Evolutionary conservation across 2,888 invertebrate genomes (phyloP), one percentile per base, ranked within the genome.

Genomic region (Mermis nigrescens): DNA sequence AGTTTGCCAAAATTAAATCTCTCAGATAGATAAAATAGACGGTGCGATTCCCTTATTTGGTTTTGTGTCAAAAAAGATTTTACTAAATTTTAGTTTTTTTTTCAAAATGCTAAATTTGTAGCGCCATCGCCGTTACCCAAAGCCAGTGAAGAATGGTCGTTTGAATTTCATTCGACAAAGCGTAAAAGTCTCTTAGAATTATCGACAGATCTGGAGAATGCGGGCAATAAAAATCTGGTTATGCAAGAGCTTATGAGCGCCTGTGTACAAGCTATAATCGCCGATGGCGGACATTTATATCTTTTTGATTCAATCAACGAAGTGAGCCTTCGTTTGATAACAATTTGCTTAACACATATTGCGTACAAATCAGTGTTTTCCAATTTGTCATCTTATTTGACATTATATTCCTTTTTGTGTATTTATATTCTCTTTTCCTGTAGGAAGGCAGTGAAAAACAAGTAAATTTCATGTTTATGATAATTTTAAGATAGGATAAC

Each of bases 161-260:
- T 26, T 27, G 31, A 52, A 3, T 58, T 38, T 57, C 81, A 81
- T 67, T 80, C 80, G 1, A 81, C 81, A 70, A 82, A 82, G 70
- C 75, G 81, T 57, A 79, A 80, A 68, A 79, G 82, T 78, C 73
- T 82, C 31, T 76, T 78, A 64, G 80, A 82, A 64, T 72, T 84
- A 55, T 79, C 83, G 0, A 77, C 78, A 56, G 80, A 79, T 29
- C 73, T 83, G 61, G 75, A 79, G 29, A 67, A 70, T 51, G 78
- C 79, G 57, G 79, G 80, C 0, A 80, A 79, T 55, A 82, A 82
- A 67, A 77, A 80, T 58, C 77, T 80, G 46, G 81, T 84, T 1
- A 68, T 84, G 26, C 80, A 79, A 76, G 83, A 84, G 71, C 71
- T 85, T 45, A 80, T 82, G 0, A 77, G 76, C 55, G 81, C 82